These are phyloP conservation scores for Acromyrmex charruanus DNA, from an alignment of 1,140 invertebrate species.

Conservation along the genomic window DNA sequence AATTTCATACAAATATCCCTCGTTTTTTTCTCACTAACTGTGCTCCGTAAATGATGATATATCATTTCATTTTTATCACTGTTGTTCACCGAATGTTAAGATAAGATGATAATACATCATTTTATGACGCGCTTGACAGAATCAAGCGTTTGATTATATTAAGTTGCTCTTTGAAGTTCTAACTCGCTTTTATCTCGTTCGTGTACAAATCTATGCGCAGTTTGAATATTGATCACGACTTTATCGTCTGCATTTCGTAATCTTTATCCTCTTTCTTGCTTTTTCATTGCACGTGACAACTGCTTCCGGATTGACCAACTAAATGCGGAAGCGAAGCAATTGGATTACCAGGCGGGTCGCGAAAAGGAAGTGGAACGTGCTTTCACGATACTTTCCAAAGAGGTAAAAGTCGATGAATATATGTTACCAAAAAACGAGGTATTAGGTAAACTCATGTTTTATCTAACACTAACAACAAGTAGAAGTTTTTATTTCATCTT, in stretches of 20 bases:
- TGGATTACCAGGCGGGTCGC: not conserved
- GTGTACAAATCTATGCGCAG: not conserved
- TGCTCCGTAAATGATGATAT: too few relatives aligned
- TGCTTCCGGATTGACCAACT: not conserved
- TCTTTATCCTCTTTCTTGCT: not conserved
- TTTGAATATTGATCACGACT: not conserved
- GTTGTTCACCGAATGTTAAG: too few relatives aligned
- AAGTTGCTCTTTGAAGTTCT: not conserved
- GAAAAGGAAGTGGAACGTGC: constrained; percentile 27
- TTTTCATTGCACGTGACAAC: not conserved
- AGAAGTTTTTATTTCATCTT: not conserved
- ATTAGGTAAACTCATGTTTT: not conserved
- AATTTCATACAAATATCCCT: not conserved
- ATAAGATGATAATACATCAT: too few relatives aligned
- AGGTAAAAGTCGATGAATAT: constrained; percentile 23
- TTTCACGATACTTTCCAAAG: constrained; percentile 43
- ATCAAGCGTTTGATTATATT: not conserved
- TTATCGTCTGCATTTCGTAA: not conserved
- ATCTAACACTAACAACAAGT: not conserved
- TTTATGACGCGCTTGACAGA: too few relatives aligned
- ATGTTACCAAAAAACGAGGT: not conserved
- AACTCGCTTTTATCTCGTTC: not conserved
- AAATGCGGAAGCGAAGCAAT: not conserved
- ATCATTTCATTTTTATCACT: too few relatives aligned
- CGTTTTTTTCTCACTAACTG: not conserved